Percentiles rank a stretch among this genome's conserved stretches.
phyloP scores from a whole-genome alignment of 1,140 invertebrate genomes.

The Oryctes rhinoceros region DNA sequence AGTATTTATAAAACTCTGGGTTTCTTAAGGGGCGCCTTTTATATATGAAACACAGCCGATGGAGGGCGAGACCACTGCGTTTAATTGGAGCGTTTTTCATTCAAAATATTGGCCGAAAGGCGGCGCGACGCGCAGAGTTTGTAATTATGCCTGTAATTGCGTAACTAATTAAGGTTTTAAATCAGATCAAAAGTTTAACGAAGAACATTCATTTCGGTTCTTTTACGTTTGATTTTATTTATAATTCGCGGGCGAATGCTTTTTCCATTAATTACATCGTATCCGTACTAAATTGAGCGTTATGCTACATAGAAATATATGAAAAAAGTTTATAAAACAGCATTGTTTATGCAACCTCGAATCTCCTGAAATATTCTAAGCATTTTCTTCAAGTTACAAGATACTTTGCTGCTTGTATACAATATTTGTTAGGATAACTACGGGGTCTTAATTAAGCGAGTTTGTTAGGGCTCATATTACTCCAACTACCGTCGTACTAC shows the following conservation, averaged over 20 bases:
- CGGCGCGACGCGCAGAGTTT: not conserved
- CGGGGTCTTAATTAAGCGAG: no score
- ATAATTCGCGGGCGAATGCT: not conserved
- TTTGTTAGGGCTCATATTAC: no score
- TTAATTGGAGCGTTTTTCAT: constrained; percentile 18
- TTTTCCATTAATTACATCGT: not conserved
- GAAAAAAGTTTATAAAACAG: no score
- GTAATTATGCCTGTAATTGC: constrained; percentile 18
- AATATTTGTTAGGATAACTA: no score
- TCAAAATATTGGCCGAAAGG: not conserved
- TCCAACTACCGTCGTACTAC: no score
- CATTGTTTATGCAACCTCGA: no score
- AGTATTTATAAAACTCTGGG: not conserved
- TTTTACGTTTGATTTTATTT: constrained; percentile 6
- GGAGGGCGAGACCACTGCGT: not conserved
- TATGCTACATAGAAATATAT: no score
- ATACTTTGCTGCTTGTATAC: no score
- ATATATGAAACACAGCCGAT: not conserved
- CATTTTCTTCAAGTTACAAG: no score
- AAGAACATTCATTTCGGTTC: not conserved
- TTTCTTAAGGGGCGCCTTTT: not conserved
- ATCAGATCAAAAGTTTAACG: constrained; percentile 1
- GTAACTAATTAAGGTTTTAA: constrained; percentile 12
- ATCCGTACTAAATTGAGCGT: no score
- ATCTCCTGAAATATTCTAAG: no score